Evolutionary conservation across 2,888 invertebrate species (phyloP).

Genomic region (Ophion ventricosus): DNA sequence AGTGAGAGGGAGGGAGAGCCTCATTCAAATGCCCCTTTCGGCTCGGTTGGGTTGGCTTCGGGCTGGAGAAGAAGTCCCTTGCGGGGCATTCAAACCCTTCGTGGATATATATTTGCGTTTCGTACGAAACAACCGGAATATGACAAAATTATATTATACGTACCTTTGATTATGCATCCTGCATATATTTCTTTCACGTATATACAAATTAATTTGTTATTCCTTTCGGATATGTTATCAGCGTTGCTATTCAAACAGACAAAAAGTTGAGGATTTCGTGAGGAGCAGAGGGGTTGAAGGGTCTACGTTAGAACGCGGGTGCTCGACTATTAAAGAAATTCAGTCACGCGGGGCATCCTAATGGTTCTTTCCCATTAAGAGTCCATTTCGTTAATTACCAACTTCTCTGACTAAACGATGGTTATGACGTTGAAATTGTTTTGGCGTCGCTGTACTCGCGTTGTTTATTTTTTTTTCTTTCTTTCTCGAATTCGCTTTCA

Average conservation of each 20-base stretch:
- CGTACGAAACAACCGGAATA: background rate
- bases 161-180: constrained; percentile 28
- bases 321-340: constrained; percentile 59
- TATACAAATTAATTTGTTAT: constrained; percentile 35
- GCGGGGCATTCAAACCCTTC: constrained; percentile 1
- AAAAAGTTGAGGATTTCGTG: constrained; percentile 27
- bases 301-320: constrained; percentile 55
- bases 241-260: constrained; percentile 19
- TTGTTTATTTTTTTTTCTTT: constrained; percentile 10
- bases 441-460: constrained; percentile 6
- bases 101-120: background rate
- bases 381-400: constrained; percentile 64
- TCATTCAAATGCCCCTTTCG: constrained; percentile 8
- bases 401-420: constrained; percentile 56
- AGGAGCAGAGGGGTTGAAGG: constrained; percentile 18
- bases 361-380: constrained; percentile 61
- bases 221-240: constrained; percentile 24
- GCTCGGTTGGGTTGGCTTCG: background rate
- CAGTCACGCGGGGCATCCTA: constrained; percentile 51
- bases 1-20: background rate
- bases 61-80: background rate
- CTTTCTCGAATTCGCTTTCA: background rate
- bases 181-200: constrained; percentile 14
- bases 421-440: constrained; percentile 39
- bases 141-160: constrained; percentile 22